A percentile compares a stretch with the other conserved stretches of the same genome.
These are phyloP conservation scores for Phymanthus crucifer DNA, from an alignment of 92 coral and sea anemone genomes.

Conservation along the genomic window DNA sequence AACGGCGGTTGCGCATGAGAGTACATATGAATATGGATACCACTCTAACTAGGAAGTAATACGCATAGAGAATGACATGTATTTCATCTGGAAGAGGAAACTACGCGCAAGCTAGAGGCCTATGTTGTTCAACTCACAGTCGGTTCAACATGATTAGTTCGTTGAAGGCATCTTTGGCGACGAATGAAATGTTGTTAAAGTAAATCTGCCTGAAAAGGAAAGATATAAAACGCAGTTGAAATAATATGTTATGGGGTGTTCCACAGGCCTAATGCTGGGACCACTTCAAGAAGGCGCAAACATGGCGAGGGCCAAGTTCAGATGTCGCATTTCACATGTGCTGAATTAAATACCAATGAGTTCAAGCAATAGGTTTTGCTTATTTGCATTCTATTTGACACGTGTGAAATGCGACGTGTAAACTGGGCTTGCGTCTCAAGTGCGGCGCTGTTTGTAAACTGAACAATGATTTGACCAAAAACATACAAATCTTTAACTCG, in stretches of 20 bases:
- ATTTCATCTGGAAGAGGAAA: background rate
- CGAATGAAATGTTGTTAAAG: constrained; percentile 57
- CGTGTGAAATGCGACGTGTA: no score
- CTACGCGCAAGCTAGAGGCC: background rate
- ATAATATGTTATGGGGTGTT: background rate
- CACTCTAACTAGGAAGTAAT: no score
- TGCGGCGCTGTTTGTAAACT: no score
- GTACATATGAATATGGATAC: no score
- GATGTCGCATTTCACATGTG: no score
- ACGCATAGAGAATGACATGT: no score
- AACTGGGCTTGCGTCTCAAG: no score
- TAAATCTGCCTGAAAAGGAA: constrained; percentile 47
- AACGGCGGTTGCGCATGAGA: no score
- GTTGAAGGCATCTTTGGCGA: constrained; percentile 50
- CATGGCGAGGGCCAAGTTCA: no score
- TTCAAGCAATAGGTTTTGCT: no score
- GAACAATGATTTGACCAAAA: background rate
- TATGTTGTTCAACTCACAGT: constrained; percentile 42
- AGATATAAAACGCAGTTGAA: background rate
- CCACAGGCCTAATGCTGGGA: background rate
- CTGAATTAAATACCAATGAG: no score
- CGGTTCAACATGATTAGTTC: constrained; percentile 45
- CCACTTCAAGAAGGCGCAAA: background rate
- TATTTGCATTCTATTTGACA: no score
- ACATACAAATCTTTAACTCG: constrained; percentile 62